A percentile compares a stretch with the other conserved stretches of the same genome.
phyloP scores from a whole-genome alignment of 2,113 vertebrate species.

The Craseonycteris thonglongyai region DNA sequence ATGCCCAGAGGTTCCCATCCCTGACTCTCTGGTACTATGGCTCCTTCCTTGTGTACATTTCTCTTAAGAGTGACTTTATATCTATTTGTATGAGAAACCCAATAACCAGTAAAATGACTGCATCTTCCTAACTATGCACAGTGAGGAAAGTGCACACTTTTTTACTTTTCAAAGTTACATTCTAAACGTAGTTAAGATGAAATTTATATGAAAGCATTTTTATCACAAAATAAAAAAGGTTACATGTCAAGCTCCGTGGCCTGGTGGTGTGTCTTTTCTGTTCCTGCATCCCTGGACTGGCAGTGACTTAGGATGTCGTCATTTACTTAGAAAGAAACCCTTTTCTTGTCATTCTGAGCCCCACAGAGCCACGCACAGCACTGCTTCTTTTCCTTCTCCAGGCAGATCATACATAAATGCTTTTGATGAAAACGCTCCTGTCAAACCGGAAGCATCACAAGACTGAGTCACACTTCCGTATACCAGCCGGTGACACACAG shows the following conservation, averaged over 20 bases:
- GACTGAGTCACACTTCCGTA: not conserved
- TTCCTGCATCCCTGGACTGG: not conserved
- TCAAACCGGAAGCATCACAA: not conserved
- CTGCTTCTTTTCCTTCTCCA: not conserved
- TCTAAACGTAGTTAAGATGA: constrained; percentile 65
- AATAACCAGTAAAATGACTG: constrained; percentile 69
- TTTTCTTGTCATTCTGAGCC: not conserved
- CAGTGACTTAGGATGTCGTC: not conserved
- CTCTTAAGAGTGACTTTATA: constrained; percentile 47
- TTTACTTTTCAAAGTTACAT: constrained; percentile 63
- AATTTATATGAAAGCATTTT: constrained; percentile 74
- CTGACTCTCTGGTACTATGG: constrained; percentile 23
- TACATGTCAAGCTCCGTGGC: constrained; percentile 39
- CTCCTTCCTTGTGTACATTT: constrained; percentile 50
- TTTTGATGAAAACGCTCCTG: not conserved
- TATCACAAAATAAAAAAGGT: constrained; percentile 74
- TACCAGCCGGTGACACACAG: not conserved
- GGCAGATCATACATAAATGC: not conserved
- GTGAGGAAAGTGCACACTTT: constrained; percentile 65
- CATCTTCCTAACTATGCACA: constrained; percentile 53
- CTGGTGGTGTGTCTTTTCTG: not conserved
- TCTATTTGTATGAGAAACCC: constrained; percentile 67
- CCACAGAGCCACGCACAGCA: not conserved
- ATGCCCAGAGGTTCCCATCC: constrained; percentile 5
- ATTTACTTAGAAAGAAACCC: not conserved